Evolutionary conservation across 2,888 invertebrate genomes (phyloP), one percentile per base, ranked within the genome.

Genomic region (Atrina japonica): DNA sequence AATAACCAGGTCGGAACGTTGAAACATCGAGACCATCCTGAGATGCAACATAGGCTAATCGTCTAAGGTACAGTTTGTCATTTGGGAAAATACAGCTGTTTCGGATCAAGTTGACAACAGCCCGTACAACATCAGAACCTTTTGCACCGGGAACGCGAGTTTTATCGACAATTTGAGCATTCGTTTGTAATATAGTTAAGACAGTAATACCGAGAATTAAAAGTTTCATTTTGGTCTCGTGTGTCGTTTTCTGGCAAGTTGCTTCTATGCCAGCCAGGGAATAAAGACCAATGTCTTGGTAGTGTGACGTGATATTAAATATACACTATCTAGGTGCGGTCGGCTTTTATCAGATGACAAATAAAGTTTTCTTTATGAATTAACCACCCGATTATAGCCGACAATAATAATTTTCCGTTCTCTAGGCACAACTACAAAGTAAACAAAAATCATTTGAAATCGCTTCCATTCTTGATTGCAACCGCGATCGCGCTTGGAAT

Each of bases 21-120:
- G 68, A 70, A 0, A 68, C 23, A 9, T 76, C 59, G 16, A 35
- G 25, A 1, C 86, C 86, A 65, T 85, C 86, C n/a, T 60, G 21
- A 3, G 82, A 75, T 59, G 83, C 83, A 1, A 85, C 82, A 63
- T 81, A 86, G 7, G 86, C 85, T 25, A 85, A 58, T 16, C 85
- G 77, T 14, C 85, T 55, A 0, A 83, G 61, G 49, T 83, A 83
- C 45, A 81, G 65, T 29, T 80, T 73, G 70, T 85, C 84, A 40
- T 84, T 82, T 3, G 74, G 61, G 60, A 86, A 86, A 16, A 82
- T 73, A 53, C 82, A 82, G 1, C 77, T 70, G 18, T 75, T 64
- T 16, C 70, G 53, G 0, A 82, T 56, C 7, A 77, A 70, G 18
- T 63, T 69, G 14, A 78, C 59, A 3, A 82, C 82, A 16, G 78